A percentile compares a stretch with the other conserved stretches of the same genome.
Conservation (phyloP, 2,113 vertebrate species). For the Empidonax alnorum region DNA sequence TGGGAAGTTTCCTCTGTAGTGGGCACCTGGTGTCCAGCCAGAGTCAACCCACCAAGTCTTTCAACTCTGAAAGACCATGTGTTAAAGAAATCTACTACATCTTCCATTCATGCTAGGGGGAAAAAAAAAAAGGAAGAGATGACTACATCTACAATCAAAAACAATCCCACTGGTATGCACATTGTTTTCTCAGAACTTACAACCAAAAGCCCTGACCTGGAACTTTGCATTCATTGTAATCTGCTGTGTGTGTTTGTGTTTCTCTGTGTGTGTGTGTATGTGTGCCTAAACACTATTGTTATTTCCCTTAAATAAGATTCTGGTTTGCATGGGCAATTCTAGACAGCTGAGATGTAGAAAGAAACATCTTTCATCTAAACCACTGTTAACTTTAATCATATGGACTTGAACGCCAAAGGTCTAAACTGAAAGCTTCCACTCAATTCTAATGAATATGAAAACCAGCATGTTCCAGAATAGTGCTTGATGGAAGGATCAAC, state of each 20-base stretch:
- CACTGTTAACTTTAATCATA: not conserved
- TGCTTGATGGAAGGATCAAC: not conserved
- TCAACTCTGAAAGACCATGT: not conserved
- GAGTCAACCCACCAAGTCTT: not conserved
- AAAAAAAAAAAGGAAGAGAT: not conserved
- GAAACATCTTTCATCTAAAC: not conserved
- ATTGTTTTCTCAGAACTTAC: not conserved
- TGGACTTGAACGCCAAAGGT: not conserved
- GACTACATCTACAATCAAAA: not conserved
- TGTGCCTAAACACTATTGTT: not conserved
- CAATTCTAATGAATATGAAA: not conserved
- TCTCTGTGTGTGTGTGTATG: not conserved
- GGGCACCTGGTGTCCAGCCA: not conserved
- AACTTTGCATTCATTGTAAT: not conserved
- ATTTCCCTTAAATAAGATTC: not conserved
- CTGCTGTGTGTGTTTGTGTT: fast-evolving
- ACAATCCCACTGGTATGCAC: not conserved
- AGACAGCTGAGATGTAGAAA: not conserved
- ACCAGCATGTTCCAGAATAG: not conserved
- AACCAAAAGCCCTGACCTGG: not conserved
- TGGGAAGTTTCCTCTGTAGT: not conserved
- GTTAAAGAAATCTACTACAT: not conserved
- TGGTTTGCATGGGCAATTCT: not conserved
- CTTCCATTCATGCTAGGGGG: not conserved
- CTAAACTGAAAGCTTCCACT: not conserved